Conservation (phyloP, 2,888 invertebrate species). For the Caenorhabditis japonica region DNA sequence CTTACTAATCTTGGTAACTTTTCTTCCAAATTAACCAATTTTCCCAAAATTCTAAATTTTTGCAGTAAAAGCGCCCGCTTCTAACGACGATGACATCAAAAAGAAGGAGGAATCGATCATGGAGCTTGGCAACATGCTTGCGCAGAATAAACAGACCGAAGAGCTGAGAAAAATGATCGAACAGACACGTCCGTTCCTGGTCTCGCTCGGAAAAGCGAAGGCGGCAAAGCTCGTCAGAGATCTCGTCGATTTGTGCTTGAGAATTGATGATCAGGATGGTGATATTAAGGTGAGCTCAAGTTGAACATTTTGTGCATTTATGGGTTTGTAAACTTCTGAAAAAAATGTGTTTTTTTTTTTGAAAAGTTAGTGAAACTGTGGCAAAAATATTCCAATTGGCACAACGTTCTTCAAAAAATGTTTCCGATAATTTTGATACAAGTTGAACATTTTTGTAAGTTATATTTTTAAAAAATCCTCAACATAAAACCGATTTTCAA, state of each 20-base stretch:
- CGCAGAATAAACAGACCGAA: constrained; percentile 82
- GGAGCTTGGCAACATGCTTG: constrained; percentile 90
- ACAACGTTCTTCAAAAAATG: too few relatives aligned
- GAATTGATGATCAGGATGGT: constrained; percentile 94
- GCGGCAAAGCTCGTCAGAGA: constrained; percentile 97
- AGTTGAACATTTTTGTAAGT: too few relatives aligned
- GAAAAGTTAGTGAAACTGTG: too few relatives aligned
- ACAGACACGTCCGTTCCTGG: constrained; percentile 90
- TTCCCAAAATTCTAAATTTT: neutral
- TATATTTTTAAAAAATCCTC: too few relatives aligned
- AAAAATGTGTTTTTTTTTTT: too few relatives aligned
- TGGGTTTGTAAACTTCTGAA: too few relatives aligned
- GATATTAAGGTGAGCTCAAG: constrained; percentile 79
- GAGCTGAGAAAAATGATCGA: constrained; percentile 67
- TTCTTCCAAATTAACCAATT: constrained; percentile 2
- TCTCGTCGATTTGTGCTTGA: constrained; percentile 95
- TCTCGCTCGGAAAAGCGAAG: constrained; percentile 96
- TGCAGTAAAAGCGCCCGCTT: constrained; percentile 66
- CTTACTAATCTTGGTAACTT: constrained; percentile 69
- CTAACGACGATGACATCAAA: constrained; percentile 88
- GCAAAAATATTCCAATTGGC: too few relatives aligned
- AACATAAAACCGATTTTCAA: too few relatives aligned
- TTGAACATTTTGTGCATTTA: too few relatives aligned
- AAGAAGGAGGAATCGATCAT: constrained; percentile 93
- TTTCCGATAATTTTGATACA: too few relatives aligned